Evolutionary conservation across 2,888 invertebrate species (phyloP), one percentile per base, ranked within the genome.

Genomic region (Unio pictorum): DNA sequence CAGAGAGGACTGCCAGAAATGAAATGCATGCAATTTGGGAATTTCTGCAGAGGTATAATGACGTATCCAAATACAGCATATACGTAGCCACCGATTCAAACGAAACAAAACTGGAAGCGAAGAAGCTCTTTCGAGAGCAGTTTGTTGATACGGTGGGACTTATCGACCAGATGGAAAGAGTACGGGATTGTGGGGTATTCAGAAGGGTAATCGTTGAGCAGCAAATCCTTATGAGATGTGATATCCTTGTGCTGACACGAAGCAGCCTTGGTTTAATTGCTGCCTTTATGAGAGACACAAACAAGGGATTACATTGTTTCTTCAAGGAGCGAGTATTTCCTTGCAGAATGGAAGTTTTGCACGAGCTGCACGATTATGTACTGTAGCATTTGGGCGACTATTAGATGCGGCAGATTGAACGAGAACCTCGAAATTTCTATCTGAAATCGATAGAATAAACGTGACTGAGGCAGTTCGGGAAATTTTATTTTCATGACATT

Each of bases 71-170:
- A 60, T 66, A 58, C 59, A 58, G 28, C 23, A 66, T 66, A 28
- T 66, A 59, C 60, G 60, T 60, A 34, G 60, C 60, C 15, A 66
- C 66, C 4, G 66, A 66, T 34, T 58, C 66, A n/a, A 60, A 66
- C 15, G 66, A 66, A 18, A 60, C 60, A 20, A 54, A 57, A 15
- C 4, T 54, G 8, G 30, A 59, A 4, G 66, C 66, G 2, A 28
- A 55, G 17, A 60, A 34, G 34, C 55, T 54, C 20, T 66, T 66
- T 60, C n/a, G 45, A 20, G 30, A 55, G 26, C 66, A 66, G 23
- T 45, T 66, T 60, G 66, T 66, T 11, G 58, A 66, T 55, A 66
- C 55, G 17, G 28, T 60, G 17, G 60, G 60, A 26, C 26, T 54
- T 4, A 66, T 66, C 54, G 60, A 59, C 17, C 66, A 66, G 4